These are phyloP conservation scores for Gorsachius magnificus DNA, from an alignment of 2,797 vertebrate genomes.

Conservation along the genomic window DNA sequence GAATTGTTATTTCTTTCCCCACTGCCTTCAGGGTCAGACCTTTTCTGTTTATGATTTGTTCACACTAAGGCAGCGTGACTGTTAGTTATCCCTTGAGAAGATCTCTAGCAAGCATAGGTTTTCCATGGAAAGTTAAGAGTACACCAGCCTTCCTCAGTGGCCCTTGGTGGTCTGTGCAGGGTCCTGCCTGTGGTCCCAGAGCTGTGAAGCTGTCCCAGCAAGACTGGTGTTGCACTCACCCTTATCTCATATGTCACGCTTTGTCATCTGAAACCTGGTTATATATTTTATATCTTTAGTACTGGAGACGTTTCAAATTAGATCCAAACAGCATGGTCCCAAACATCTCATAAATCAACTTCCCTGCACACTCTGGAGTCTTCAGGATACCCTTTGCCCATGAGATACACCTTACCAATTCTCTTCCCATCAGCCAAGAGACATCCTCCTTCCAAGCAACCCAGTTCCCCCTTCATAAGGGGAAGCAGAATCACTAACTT, in stretches of 20 bases:
- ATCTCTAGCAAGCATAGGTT: neutral
- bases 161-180: neutral
- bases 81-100: neutral
- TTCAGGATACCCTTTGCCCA: neutral
- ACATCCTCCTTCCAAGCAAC: neutral
- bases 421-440: neutral
- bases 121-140: neutral
- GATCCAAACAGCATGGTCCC: neutral
- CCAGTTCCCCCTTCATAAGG: neutral
- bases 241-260: neutral
- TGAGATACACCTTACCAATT: neutral
- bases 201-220: neutral
- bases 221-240: neutral
- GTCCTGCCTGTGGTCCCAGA: neutral
- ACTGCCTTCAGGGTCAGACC: neutral
- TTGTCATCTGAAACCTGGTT: neutral
- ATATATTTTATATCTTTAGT: neutral
- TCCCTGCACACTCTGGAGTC: neutral
- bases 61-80: neutral
- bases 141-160: neutral
- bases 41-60: neutral
- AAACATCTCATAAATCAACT: neutral
- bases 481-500: neutral
- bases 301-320: neutral
- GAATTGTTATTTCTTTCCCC: neutral